Conservation (phyloP, 2,888 invertebrate genomes). For the Gastracanthus pulcherrimus region DNA sequence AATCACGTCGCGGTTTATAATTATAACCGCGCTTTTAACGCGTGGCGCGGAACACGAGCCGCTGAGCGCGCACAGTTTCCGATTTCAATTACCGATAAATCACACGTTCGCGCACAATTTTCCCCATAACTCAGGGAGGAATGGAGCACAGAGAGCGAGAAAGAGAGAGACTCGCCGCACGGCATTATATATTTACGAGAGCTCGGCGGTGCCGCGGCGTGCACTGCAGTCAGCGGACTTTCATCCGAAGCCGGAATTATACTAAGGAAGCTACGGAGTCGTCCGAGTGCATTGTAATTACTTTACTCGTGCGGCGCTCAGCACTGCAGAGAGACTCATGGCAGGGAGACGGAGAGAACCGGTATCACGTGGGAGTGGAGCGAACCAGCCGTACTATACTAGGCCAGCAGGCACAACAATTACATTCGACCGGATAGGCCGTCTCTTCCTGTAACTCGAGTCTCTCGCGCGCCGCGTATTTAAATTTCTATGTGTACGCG, state of each 20-base stretch:
- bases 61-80: constrained; percentile 42
- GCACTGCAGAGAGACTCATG: background rate
- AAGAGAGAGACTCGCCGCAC: background rate
- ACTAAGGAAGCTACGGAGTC: background rate
- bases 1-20: constrained; percentile 12
- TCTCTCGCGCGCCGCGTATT: constrained; percentile 62
- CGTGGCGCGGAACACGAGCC: background rate
- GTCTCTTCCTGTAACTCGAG: constrained; percentile 67
- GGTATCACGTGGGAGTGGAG: constrained; percentile 29
- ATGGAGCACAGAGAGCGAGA: background rate
- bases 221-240: background rate
- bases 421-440: constrained; percentile 70
- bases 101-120: constrained; percentile 25
- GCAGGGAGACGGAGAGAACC: background rate
- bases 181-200: background rate
- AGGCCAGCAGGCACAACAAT: constrained; percentile 69
- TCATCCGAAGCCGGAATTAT: background rate
- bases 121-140: background rate
- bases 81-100: constrained; percentile 60
- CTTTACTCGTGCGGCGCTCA: background rate
- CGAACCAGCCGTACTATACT: constrained; percentile 48
- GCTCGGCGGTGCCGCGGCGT: too few species aligned
- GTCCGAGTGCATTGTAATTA: constrained; percentile 9
- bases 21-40: background rate
- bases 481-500: background rate